Base-by-base conservation (phyloP, 2,888 invertebrate species). In the Megastigmus dorsalis region DNA sequence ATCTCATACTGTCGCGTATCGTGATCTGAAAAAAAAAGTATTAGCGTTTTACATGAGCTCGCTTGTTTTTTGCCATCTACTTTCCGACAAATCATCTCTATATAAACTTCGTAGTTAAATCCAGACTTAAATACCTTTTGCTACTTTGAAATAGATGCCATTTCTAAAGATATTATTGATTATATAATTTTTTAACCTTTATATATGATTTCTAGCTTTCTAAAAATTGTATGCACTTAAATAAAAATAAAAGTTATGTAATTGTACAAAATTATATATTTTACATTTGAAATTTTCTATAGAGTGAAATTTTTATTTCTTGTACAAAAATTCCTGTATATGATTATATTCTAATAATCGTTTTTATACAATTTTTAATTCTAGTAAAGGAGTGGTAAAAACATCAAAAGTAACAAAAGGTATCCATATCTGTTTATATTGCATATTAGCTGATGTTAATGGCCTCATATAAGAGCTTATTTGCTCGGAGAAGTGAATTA, bases 401-500 rank as follows among this genome's bases (percentile, higher is more conserved):
- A 50, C 60, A 18, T n/a, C n/a, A 38, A 28, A 30, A 23, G n/a
- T 54, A 55, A 69, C 26, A 43, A 48, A 67, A 67, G 67, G 48
- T 75, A 66, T 13, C 48, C 26, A 28, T 28, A 30, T 28, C 18
- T 59, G 20, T 30, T 65, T 57, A 45, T n/a, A 60, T 15, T 59
- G 30, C 33, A 59, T 30, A 60, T 65, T 63, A 74, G 69, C 65
- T 69, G 38, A 59, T 59, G 10, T 66, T 57, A 66, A 66, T 54
- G 75, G 70, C 66, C 66, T 75, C 68, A 59, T 26, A 55, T 13
- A 57, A 69, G 59, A 74, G 63, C 59, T 63, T 41, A 33, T 65
- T 74, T 62, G 63, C 63, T 74, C 63, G 50, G 54, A 70, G 52
- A 74, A 62, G 69, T 73, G 69, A 71, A 75, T 59, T 75, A 76